Evolutionary conservation across 2,888 invertebrate genomes (phyloP), one percentile per base, ranked within the genome.

Genomic region (Gymnocheta viridis): DNA sequence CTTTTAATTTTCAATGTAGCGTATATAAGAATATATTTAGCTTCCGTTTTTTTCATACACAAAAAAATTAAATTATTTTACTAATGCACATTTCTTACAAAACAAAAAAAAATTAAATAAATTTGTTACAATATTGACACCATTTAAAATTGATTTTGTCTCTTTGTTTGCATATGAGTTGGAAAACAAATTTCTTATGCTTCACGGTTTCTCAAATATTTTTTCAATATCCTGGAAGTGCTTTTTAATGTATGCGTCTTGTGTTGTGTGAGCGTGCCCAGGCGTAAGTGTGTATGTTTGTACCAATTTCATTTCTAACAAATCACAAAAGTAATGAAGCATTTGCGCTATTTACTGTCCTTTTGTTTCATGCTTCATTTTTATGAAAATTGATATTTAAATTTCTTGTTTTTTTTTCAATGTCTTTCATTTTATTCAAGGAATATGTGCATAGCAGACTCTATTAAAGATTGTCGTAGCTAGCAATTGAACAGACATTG

Each of bases 271-370:
- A 2, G 51, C 22, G 4, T 44, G 19, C 12, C 1, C 29, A 4
- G 24, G 27, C 12, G 10, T 32, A 7, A 38, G 51, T n/a, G 62
- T 17, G 27, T 41, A 17, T 27, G 41, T 41, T 51, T 67, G 67
- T 19, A 51, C 5, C 74, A 47, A 76, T 82, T 76, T 69, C 32
- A 86, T 74, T 82, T 82, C 27, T 32, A 86, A 89, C 90, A 90
- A 90, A 88, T 90, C 90, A 90, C 87, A 86, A 85, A 86, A 80
- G 88, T 90, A 90, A 90, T 90, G 90, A 87, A 87, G 89, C 90
- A 88, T 86, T 87, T 79, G 77, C 83, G 84, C 88, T 87, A 88
- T 89, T 89, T 89, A 89, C 87, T 86, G 84, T 85, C 83, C 69
- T 85, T 87, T 85, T 76, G 77, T 87, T 89, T 88, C 88, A 88